Evolutionary conservation across 2,797 vertebrate species (phyloP).

Genomic region (Halcyon badia): DNA sequence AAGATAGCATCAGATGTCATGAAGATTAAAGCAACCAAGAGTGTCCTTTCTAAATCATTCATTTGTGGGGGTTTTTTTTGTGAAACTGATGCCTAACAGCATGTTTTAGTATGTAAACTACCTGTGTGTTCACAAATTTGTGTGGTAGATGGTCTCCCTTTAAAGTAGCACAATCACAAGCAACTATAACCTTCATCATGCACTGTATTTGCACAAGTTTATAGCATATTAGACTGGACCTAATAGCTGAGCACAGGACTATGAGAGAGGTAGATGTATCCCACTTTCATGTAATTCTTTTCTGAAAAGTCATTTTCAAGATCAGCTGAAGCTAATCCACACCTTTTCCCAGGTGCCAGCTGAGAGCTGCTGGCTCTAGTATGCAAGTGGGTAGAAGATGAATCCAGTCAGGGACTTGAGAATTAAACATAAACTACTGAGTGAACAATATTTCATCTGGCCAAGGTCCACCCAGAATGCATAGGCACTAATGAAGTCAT

Average conservation of each 20-base stretch:
- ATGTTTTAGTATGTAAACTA: background rate
- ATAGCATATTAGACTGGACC: background rate
- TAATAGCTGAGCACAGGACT: background rate
- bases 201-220: background rate
- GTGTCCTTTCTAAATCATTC: background rate
- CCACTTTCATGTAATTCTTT: background rate
- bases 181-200: background rate
- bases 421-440: background rate
- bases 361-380: background rate
- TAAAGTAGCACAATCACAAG: background rate
- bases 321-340: background rate
- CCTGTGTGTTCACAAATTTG: background rate
- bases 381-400: background rate
- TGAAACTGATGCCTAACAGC: background rate
- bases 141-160: background rate
- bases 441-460: background rate
- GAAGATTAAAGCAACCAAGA: background rate
- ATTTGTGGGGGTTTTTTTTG: fast-evolving
- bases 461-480: background rate
- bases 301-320: background rate
- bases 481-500: background rate
- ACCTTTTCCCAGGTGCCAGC: background rate
- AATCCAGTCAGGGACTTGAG: background rate
- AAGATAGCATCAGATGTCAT: background rate
- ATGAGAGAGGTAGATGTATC: background rate